Evolutionary conservation across 2,113 vertebrate species (phyloP), one percentile per base, ranked within the genome.

Genomic region (Passer domesticus): DNA sequence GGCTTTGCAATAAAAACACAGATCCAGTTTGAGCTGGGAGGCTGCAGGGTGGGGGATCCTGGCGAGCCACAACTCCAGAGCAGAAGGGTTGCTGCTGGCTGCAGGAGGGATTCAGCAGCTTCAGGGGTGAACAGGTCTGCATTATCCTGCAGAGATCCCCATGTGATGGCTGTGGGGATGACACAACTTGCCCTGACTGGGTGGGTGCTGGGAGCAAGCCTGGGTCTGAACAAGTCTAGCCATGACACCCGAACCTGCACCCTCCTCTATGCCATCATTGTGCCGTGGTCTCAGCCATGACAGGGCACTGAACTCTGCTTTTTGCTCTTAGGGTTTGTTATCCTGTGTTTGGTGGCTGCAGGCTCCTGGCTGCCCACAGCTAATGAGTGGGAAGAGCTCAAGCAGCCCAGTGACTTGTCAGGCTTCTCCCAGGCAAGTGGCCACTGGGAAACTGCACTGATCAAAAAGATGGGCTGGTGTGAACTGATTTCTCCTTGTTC

Each of bases 21-120:
- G 50, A 83, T 86, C 90, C 91, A 77, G 72, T 81, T 83, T 63
- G 86, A 83, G 56, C 83, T 69, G 63, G 67, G 90, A 73, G 63
- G 53, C 25, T 59, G 28, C n/a, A n/a, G 55, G 25, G 9, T n/a
- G 47, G 18, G 46, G 50, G 24, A 87, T 33, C 13, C 3, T 28
- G 53, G 58, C 0, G 2, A 77, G 30, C 18, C 35, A 47, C 3
- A 1, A 3, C 22, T 58, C 11, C 39, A 15, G 58, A 68, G 78
- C 23, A 55, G 77, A 19, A 60, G 60, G 11, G 27, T 4, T 76
- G 27, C 21, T 52, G 64, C 0, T 0, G 72, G 52, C 10, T 28
- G 6, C 15, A 8, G 59, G 33, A 52, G 33, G 31, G 24, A 30
- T 47, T 47, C 86, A 47, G 14, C 70, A 62, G 56, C 19, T 46